phyloP scores from a whole-genome alignment of 2,888 invertebrate species.

The Ecliptopera silaceata region DNA sequence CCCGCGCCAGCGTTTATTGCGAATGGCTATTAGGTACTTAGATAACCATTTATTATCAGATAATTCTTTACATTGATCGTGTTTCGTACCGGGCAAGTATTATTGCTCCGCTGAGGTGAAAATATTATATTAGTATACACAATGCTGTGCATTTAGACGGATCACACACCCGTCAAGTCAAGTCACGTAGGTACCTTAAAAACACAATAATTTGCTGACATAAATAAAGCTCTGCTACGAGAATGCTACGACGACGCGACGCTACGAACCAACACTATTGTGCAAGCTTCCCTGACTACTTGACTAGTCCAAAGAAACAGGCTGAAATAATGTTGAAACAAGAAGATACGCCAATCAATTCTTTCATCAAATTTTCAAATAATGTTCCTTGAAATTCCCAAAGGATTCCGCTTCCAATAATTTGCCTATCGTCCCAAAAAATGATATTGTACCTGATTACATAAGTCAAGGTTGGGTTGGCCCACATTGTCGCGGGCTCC shows the following conservation, averaged over 20 bases:
- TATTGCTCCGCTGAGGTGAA: too few species aligned
- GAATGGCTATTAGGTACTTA: neutral
- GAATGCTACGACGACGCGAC: neutral
- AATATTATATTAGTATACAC: too few species aligned
- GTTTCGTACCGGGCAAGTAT: neutral
- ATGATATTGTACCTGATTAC: conserved; percentile 18
- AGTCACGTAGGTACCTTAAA: too few species aligned
- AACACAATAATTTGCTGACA: too few species aligned
- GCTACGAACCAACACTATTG: too few species aligned
- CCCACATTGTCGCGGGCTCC: conserved; percentile 20
- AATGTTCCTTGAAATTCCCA: conserved; percentile 1
- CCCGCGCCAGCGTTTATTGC: neutral
- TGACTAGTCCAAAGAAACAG: neutral
- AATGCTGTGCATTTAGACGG: too few species aligned
- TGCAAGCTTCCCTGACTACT: neutral
- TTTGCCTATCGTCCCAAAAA: conserved; percentile 17
- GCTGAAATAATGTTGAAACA: too few species aligned
- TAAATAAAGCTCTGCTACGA: neutral
- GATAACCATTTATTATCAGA: neutral
- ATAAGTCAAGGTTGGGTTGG: conserved; percentile 15
- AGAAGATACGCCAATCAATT: neutral
- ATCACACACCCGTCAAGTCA: too few species aligned
- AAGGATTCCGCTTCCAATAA: conserved; percentile 11
- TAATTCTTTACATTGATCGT: neutral
- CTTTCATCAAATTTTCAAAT: neutral